These are phyloP conservation scores for Leontopithecus rosalia DNA, from an alignment of 2,797 vertebrate genomes.

Conservation along the genomic window DNA sequence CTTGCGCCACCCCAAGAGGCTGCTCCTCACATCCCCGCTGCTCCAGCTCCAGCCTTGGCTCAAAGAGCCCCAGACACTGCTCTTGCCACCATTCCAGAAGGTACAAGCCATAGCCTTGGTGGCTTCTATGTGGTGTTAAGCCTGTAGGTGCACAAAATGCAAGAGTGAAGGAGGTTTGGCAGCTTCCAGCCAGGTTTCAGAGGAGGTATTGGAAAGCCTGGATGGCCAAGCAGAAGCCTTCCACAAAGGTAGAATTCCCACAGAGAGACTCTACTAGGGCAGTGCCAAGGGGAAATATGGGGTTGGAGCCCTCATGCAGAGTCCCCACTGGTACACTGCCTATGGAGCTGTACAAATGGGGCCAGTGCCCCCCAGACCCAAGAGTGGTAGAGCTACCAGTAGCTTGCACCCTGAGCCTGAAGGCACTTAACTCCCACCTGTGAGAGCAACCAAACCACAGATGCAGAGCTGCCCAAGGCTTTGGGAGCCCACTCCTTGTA, in stretches of 20 bases:
- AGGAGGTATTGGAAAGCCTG: too few relatives aligned
- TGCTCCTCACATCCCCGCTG: neutral
- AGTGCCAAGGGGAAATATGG: neutral
- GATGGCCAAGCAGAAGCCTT: neutral
- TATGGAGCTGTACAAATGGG: neutral
- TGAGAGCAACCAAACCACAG: neutral
- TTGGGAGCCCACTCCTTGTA: neutral
- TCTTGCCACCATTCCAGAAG: too few relatives aligned
- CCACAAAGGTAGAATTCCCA: neutral
- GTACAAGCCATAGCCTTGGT: too few relatives aligned
- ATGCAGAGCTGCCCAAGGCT: neutral
- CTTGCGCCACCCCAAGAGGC: neutral
- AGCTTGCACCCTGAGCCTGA: neutral
- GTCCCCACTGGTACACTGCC: neutral
- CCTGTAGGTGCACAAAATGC: too few relatives aligned
- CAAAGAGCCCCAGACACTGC: too few relatives aligned
- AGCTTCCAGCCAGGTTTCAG: too few relatives aligned
- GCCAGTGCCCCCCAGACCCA: neutral
- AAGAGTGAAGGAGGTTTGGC: too few relatives aligned
- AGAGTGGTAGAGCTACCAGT: neutral
- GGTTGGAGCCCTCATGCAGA: neutral
- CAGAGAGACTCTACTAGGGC: neutral
- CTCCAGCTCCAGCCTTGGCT: too few relatives aligned
- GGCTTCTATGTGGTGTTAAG: too few relatives aligned
- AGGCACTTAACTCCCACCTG: neutral